These are phyloP conservation scores for Corythoichthys intestinalis DNA, from an alignment of 2,113 vertebrate genomes.

Conservation along the genomic window DNA sequence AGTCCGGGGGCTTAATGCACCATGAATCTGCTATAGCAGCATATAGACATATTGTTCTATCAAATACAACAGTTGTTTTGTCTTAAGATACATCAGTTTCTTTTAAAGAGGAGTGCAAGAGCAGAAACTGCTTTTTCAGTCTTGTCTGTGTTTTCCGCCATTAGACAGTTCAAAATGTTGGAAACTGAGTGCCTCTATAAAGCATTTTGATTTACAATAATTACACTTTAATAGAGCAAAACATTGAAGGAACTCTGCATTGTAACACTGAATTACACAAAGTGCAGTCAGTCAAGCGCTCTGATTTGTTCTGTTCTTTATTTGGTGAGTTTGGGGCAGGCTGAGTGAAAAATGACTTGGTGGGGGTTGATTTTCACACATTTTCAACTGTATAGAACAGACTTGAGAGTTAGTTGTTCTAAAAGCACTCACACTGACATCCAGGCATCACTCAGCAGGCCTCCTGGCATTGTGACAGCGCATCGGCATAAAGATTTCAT, in stretches of 20 bases:
- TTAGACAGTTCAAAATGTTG: no score
- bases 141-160: no score
- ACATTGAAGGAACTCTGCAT: not conserved
- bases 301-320: not conserved
- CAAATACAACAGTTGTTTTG: no score
- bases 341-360: not conserved
- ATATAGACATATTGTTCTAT: no score
- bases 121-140: no score
- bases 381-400: constrained; percentile 22
- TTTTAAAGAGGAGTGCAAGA: no score
- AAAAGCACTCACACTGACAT: constrained; percentile 12
- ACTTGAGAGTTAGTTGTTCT: constrained; percentile 9
- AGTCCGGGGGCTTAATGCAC: no score
- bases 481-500: constrained; percentile 60
- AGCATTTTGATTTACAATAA: constrained; percentile 22
- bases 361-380: not conserved
- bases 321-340: not conserved
- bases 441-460: constrained; percentile 18
- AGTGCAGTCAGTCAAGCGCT: not conserved
- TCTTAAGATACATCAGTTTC: no score
- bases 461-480: constrained; percentile 31
- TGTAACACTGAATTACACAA: not conserved
- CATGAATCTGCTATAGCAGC: no score
- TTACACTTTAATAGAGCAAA: constrained; percentile 9
- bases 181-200: no score